Percentiles rank a stretch among this genome's conserved stretches.
Conservation (phyloP, 2,113 vertebrate genomes). For the Archilochus colubris region DNA sequence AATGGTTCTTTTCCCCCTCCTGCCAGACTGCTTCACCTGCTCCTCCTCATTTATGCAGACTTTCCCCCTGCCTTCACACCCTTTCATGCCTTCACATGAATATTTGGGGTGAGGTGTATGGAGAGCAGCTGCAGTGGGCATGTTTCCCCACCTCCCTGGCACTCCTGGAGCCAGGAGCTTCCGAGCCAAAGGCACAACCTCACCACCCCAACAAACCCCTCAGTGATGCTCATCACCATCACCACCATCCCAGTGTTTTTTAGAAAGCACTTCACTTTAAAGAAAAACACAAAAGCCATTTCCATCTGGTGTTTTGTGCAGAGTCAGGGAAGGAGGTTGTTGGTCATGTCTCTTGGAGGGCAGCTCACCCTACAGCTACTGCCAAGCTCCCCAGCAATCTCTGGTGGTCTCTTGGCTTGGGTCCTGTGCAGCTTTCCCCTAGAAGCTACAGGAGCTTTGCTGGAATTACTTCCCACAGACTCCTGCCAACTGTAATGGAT, state of each 20-base stretch:
- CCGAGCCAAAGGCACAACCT: not conserved
- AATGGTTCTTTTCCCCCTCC: not conserved
- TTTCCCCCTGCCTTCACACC: not conserved
- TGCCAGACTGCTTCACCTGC: not conserved
- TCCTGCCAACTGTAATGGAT: not conserved
- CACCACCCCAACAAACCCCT: not conserved
- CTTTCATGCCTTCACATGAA: not conserved
- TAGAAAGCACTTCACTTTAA: not conserved
- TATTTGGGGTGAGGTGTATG: not conserved
- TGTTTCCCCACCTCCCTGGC: not conserved
- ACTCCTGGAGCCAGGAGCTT: rapidly evolving
- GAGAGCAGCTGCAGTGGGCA: not conserved
- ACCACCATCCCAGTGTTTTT: not conserved
- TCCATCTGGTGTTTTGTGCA: not conserved
- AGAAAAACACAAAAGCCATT: not conserved
- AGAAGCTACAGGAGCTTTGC: not conserved
- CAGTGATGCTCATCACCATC: not conserved
- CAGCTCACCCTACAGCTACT: not conserved
- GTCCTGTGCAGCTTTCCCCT: not conserved
- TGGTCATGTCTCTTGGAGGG: not conserved
- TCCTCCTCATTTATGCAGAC: not conserved
- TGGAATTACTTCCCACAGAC: not conserved
- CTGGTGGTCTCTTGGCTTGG: not conserved
- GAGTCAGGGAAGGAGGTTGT: not conserved
- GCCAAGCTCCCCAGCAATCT: not conserved